phyloP scores from a whole-genome alignment of 1,140 invertebrate genomes.

The Eubasilissa regina region DNA sequence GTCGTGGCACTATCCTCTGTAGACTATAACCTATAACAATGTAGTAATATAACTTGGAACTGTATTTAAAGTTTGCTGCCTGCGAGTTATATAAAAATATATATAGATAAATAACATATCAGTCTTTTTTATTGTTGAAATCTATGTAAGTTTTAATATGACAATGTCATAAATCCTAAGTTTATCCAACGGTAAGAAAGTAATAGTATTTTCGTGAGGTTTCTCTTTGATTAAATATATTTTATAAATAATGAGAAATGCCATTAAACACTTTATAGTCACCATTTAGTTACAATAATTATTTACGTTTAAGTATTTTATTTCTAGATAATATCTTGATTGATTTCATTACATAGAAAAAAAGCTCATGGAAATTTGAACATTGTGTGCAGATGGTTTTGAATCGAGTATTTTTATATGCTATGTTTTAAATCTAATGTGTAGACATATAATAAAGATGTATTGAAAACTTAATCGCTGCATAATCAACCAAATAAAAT shows the following conservation, averaged over 20 bases:
- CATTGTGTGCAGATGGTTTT: slow-evolving; percentile 61
- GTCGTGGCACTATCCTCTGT: not conserved
- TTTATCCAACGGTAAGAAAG: slow-evolving; percentile 57
- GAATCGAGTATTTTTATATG: slow-evolving; percentile 51
- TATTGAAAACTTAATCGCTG: slow-evolving; percentile 43
- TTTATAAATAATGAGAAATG: slow-evolving; percentile 57
- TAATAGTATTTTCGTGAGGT: slow-evolving; percentile 57
- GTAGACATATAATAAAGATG: slow-evolving; percentile 34
- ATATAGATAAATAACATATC: slow-evolving; percentile 61
- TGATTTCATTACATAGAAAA: slow-evolving; percentile 59
- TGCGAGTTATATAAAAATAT: slow-evolving; percentile 60
- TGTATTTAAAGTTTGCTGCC: slow-evolving; percentile 52
- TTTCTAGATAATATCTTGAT: slow-evolving; percentile 58
- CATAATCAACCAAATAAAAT: slow-evolving; percentile 38
- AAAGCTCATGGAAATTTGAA: slow-evolving; percentile 61
- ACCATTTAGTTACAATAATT: slow-evolving; percentile 56
- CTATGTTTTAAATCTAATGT: slow-evolving; percentile 52
- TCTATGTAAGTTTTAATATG: slow-evolving; percentile 55
- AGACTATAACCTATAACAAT: slow-evolving; percentile 21
- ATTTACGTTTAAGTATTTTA: slow-evolving; percentile 53
- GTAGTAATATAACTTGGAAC: slow-evolving; percentile 50
- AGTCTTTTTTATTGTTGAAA: slow-evolving; percentile 61
- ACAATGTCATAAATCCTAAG: slow-evolving; percentile 42
- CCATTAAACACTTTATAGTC: slow-evolving; percentile 54
- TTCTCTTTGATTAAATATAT: slow-evolving; percentile 52